Base-by-base conservation (phyloP, 2,888 invertebrate species). In the Drosophila vallismaia region DNA sequence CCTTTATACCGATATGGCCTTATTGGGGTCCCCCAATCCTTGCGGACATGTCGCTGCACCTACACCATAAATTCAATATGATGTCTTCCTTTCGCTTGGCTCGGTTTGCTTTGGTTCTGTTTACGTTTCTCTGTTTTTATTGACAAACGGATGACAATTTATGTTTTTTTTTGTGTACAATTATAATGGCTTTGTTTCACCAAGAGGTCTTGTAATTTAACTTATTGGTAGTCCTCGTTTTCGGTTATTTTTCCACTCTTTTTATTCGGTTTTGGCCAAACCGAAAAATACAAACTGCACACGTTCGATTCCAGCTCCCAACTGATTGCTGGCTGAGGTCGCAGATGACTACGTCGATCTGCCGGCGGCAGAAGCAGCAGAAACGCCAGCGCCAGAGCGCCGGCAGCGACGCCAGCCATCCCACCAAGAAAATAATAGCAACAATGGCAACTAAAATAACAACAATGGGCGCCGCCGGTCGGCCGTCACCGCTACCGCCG, bases 301-400 rank as follows among this genome's bases (percentile, higher is more conserved):
- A 84, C 89, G 80, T 83, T 83, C 87, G 83, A 81, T 77, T 78
- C 78, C 83, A 82, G 83, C 79, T 76, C 75, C 77, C 87, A 85
- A 89, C 90, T 90, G 88, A 88, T 77, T 79, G 63, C 71, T 75
- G 76, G 58, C 58, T 55, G 70, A 55, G 72, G 62, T 72, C 52
- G 66, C 69, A 70, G 69, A 64, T 80, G 75, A 86, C 67, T 73
- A 71, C 58, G 68, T 55, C 72, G 66, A 69, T 63, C 19, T 19
- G 57, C 57, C 73, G 62, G 28, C 71, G 64, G 54, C 72, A 42
- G 64, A 75, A 42, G 60, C 69, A 31, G 45, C 59, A 57, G 42
- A 53, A 46, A 38, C 50, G 44, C 46, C 63, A 40, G 31, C 44
- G n/a, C 36, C 29, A 44, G 48, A 54, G 9, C 55, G 52, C 26